Evolutionary conservation across 1,140 invertebrate species (phyloP).

Genomic region (Pseudomyrmex cubaensis): DNA sequence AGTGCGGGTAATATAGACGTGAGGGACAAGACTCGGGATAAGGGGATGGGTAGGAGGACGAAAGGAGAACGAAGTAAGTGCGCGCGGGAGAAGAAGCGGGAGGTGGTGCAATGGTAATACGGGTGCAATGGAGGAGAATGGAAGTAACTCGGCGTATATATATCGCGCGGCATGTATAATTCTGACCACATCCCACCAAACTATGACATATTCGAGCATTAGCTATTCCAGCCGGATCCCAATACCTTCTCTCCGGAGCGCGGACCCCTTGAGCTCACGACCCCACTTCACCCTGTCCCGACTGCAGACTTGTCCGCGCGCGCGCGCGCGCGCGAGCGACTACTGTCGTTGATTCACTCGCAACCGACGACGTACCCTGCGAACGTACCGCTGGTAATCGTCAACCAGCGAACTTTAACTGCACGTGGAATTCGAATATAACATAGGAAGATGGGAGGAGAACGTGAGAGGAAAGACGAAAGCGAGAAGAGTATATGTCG

Average conservation of each 20-base stretch:
- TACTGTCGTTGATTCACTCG: conserved; percentile 61
- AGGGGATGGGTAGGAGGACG: conserved; percentile 12
- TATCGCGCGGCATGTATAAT: conserved; percentile 78
- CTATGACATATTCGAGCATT: conserved; percentile 80
- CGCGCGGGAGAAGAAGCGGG: conserved; percentile 17
- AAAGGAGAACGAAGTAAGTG: conserved; percentile 18
- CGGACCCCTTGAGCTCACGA: conserved; percentile 54
- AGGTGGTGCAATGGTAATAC: conserved; percentile 44
- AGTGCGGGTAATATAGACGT: conserved; percentile 27
- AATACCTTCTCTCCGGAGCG: conserved; percentile 67
- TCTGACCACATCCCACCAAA: conserved; percentile 80
- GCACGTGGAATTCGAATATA: conserved; percentile 65
- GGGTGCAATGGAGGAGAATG: conserved; percentile 59
- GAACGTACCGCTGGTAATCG: conserved; percentile 68
- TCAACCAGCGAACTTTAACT: conserved; percentile 76
- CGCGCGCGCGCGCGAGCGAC: neutral
- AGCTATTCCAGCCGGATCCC: conserved; percentile 75
- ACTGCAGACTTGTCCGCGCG: conserved; percentile 54
- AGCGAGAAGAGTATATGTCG: neutral
- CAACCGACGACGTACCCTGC: conserved; percentile 64
- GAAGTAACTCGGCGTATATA: conserved; percentile 73
- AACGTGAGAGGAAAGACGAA: conserved; percentile 47
- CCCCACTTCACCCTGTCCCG: conserved; percentile 28
- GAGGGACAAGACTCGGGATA: conserved; percentile 13
- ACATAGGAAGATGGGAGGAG: conserved; percentile 41